Conservation (phyloP, 2,888 invertebrate species). For the Harpagoxenus sublaevis region DNA sequence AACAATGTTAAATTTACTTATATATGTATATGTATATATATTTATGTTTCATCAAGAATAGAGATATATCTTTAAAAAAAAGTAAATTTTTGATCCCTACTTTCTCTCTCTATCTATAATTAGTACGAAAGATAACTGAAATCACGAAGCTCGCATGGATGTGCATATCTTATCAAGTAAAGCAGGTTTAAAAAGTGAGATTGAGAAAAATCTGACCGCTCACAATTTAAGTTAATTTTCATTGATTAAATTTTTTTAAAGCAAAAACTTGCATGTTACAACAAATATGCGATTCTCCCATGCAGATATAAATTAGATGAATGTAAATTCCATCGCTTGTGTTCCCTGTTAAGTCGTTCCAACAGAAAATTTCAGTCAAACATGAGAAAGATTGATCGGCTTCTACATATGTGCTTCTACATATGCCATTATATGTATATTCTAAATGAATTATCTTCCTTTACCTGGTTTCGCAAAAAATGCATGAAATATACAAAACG, state of each 20-base stretch:
- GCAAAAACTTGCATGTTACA: constrained; percentile 45
- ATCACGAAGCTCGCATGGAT: constrained; percentile 13
- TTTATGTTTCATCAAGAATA: constrained; percentile 42
- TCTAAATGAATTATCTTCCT: constrained; percentile 40
- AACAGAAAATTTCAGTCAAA: constrained; percentile 46
- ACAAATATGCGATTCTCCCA: constrained; percentile 50
- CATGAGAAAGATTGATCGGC: constrained; percentile 46
- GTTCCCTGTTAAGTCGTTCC: constrained; percentile 12
- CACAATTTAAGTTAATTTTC: constrained; percentile 49
- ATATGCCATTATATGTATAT: constrained; percentile 42
- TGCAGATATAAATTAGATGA: constrained; percentile 2
- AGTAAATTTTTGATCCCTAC: constrained; percentile 44
- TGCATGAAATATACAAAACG: constrained; percentile 64
- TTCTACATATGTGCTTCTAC: constrained; percentile 27
- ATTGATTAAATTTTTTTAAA: constrained; percentile 34
- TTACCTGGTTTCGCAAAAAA: constrained; percentile 59
- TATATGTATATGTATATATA: constrained; percentile 25
- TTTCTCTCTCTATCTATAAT: constrained; percentile 29
- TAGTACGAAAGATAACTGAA: constrained; percentile 21
- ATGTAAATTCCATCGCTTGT: constrained; percentile 28
- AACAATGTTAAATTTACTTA: constrained; percentile 33
- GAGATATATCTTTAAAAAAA: constrained; percentile 38
- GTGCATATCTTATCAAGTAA: constrained; percentile 21
- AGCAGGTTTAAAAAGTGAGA: constrained; percentile 39
- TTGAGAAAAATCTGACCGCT: constrained; percentile 25